Conservation (phyloP, 2,888 invertebrate species). For the Morpho achilles region DNA sequence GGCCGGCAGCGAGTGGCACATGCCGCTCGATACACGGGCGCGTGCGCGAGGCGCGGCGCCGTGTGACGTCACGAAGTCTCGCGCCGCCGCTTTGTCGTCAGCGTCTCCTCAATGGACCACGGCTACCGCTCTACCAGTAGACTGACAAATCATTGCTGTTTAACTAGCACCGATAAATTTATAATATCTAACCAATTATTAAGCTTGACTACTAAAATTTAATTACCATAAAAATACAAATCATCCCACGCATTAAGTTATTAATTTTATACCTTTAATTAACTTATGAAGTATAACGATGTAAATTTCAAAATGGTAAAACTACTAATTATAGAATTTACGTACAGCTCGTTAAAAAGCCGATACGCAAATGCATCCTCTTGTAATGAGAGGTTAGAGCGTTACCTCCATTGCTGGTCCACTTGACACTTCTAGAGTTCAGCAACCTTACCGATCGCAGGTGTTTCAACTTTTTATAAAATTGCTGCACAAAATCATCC, state of each 20-base stretch:
- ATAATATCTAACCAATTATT: constrained; percentile 38
- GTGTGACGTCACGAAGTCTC: constrained; percentile 59
- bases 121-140: constrained; percentile 24
- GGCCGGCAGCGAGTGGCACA: constrained; percentile 69
- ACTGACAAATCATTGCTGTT: constrained; percentile 30
- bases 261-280: constrained; percentile 9
- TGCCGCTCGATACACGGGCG: constrained; percentile 75
- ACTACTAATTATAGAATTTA: not conserved
- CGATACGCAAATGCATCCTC: constrained; percentile 24
- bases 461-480: constrained; percentile 20
- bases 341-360: constrained; percentile 9
- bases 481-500: not conserved
- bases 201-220: not conserved
- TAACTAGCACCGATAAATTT: constrained; percentile 34
- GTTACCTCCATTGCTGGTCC: constrained; percentile 25
- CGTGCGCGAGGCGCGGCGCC: constrained; percentile 59
- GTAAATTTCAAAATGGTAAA: no score
- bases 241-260: no score
- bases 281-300: not conserved
- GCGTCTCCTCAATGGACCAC: constrained; percentile 41
- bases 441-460: constrained; percentile 23
- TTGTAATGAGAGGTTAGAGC: constrained; percentile 21
- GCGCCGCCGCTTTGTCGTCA: constrained; percentile 53
- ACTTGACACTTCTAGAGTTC: constrained; percentile 27
- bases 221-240: no score